phyloP scores from a whole-genome alignment of 2,113 vertebrate genomes.

The Plestiodon gilberti region DNA sequence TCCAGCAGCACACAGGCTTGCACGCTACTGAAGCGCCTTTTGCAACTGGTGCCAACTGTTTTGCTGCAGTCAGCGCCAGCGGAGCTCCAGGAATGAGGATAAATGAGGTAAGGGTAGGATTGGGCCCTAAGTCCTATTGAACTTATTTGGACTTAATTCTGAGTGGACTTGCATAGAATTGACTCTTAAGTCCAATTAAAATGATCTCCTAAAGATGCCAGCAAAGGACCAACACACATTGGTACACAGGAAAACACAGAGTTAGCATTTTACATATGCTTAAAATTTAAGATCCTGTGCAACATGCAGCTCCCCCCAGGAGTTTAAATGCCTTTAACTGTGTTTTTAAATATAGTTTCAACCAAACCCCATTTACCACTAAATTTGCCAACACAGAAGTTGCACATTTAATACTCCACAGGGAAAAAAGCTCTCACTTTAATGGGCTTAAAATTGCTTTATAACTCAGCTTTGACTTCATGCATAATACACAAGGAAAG shows the following conservation, averaged over 20 bases:
- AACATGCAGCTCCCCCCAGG: background rate
- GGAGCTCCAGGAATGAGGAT: too few species aligned
- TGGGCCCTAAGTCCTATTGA: too few species aligned
- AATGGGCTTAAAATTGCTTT: constrained; percentile 25
- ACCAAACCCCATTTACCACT: constrained; percentile 27
- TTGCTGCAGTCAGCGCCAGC: too few species aligned
- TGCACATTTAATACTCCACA: constrained; percentile 22
- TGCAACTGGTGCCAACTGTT: too few species aligned
- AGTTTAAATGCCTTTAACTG: constrained; percentile 12
- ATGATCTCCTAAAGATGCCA: background rate
- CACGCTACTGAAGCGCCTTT: too few species aligned
- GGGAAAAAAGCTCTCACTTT: constrained; percentile 22
- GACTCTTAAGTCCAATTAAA: background rate
- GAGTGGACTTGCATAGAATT: background rate
- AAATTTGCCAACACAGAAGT: constrained; percentile 19
- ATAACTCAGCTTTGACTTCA: constrained; percentile 27
- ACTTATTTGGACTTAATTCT: too few species aligned
- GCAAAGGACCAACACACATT: background rate
- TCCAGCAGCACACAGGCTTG: too few species aligned
- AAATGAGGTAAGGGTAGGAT: too few species aligned
- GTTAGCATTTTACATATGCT: constrained; percentile 2
- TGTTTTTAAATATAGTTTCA: constrained; percentile 28
- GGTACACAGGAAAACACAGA: background rate
- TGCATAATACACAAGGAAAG: constrained; percentile 38
- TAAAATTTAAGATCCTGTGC: background rate